Evolutionary conservation across 1,140 invertebrate genomes (phyloP).

Genomic region (Grapholita molesta): DNA sequence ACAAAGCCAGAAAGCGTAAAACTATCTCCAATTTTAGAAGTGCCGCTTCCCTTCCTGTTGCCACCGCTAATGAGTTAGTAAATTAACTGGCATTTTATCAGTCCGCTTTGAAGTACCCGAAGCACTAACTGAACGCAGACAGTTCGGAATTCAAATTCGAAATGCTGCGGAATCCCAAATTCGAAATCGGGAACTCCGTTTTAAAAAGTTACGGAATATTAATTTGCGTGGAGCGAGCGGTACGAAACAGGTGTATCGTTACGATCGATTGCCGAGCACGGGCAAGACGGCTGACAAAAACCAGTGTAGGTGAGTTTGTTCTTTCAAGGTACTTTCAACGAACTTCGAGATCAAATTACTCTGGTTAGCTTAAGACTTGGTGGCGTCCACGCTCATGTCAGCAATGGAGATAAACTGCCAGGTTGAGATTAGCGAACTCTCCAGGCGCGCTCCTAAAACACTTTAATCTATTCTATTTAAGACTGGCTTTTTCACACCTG

Average conservation of each 20-base stretch:
- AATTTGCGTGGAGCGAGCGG: neutral
- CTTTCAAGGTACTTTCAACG: neutral
- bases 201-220: slow-evolving; percentile 18
- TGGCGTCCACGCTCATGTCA: neutral
- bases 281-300: neutral
- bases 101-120: slow-evolving; percentile 33
- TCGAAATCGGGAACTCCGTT: neutral
- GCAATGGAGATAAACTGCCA: neutral
- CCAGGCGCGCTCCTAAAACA: slow-evolving; percentile 22
- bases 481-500: slow-evolving; percentile 67
- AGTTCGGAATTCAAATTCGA: slow-evolving; percentile 31
- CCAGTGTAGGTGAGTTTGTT: neutral
- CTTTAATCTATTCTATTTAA: slow-evolving; percentile 68
- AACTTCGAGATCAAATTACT: neutral
- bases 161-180: neutral
- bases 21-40: slow-evolving; percentile 25
- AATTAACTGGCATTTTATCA: slow-evolving; percentile 50
- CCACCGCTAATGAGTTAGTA: slow-evolving; percentile 50
- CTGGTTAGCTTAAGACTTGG: neutral
- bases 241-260: neutral
- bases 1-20: slow-evolving; percentile 22
- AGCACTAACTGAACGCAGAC: slow-evolving; percentile 38
- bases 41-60: slow-evolving; percentile 35
- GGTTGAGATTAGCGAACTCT: neutral
- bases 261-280: neutral